Base-by-base conservation (phyloP, 1,140 invertebrate species). In the Cyclina sinensis region DNA sequence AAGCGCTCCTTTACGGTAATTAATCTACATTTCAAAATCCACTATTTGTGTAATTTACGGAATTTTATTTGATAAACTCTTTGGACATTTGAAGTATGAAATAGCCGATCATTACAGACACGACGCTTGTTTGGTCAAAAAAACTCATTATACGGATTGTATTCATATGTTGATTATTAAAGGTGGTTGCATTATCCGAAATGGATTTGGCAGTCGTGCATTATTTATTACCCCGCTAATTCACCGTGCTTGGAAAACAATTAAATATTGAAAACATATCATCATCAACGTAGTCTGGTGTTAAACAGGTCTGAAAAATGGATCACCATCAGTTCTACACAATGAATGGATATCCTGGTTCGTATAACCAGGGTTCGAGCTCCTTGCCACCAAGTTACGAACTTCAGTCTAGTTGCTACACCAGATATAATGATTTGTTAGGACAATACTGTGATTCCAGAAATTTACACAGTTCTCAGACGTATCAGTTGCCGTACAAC, bases 11-110 rank as follows among this genome's bases (percentile, higher is more conserved):
- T 65, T n/a, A 37, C 0, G 27, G 39, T 70, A 65, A 83, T 83
- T 83, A 83, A 83, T 83, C 81, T 46, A 70, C 30, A 35, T 70
- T 83, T 65, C 35, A 57, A 83, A 83, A 24, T 83, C 11, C 35
- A 83, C 59, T 68, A 83, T 83, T 83, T 70, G 81, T 83, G 81
- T 46, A 65, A 68, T 65, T 83, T 70, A 70, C 32, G 81, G 81
- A 39, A 83, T 83, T 48, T 32, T 43, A 24, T 83, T 70, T 70
- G 14, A 83, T n/a, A 83, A 83, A 83, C 62, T 48, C 70, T 83
- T 65, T 43, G 24, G 30, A 27, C 57, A 70, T 24, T 0, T 51
- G 24, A 24, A 30, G 2, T 76, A 43, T 76, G 73, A 48, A 76
- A 51, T 76, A 30, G 24, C 21, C 73, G 12, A 24, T 76, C 3